Base-by-base conservation (phyloP, 2,888 invertebrate genomes). In the Sisyra terminalis region DNA sequence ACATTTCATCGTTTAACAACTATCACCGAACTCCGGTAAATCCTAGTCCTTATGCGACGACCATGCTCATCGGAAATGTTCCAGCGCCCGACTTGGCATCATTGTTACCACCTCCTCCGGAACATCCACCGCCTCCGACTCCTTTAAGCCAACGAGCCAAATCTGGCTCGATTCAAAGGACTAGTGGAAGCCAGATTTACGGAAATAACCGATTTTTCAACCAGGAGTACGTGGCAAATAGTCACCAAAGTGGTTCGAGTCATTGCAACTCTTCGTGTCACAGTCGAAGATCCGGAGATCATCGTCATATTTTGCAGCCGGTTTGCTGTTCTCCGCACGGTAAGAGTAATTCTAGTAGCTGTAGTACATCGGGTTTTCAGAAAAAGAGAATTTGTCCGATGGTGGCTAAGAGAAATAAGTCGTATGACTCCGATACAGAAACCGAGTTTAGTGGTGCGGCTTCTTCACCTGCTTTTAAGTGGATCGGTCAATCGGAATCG, bases 1-100 rank as follows among this genome's bases (percentile, higher is more conserved):
- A 32, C 9, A 32, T 81, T 58, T 78, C 78, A 44, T 79, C 80
- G 1, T 81, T 81, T 57, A 79, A 80, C 59, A 74, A 74, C 51
- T 39, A 70, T 51, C 72, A 76, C 56, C 76, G 75, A 57, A 71
- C 72, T 44, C 68, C 73, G 8, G 73, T 73, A 50, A 73, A 74
- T 57, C 75, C 78, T 0, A 75, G 75, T 2, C 82, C 81, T 0
- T 82, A 81, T 58, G 82, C 82, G 11, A 82, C 81, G 1, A 81
- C 82, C 9, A 80, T 79, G 61, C 64, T 81, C 31, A 67, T 80
- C 4, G 64, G 65, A 5, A 63, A 65, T 2, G 30, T 40, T 39
- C 42, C 42, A 17, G 35, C 42, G 4, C 67, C 70, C 18, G 70
- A 68, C 55, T 71, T 70, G 70, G 65, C 66, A 34, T 72, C 72